Evolutionary conservation across 2,888 invertebrate species (phyloP), one percentile per base, ranked within the genome.

Genomic region (Clostera curtula): DNA sequence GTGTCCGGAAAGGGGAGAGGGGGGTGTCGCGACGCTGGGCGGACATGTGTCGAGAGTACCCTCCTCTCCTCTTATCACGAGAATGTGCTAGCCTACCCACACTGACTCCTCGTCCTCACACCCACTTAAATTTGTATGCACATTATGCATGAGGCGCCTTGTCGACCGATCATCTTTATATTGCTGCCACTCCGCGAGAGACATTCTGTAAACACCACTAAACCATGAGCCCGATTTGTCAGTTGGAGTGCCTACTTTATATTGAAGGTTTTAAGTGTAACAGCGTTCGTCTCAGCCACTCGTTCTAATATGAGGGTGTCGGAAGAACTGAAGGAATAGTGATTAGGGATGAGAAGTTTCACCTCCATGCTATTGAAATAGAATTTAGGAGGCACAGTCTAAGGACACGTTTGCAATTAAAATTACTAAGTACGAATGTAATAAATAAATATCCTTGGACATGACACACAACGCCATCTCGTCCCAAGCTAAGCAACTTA

Each of bases 121-220:
- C 62, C 60, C 60, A 54, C 63, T 60, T 57, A 55, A 63, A 73
- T 75, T 74, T 69, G 69, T 74, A 79, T 80, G 77, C 72, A 77
- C 79, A 79, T 79, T 71, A 76, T 68, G 75, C 73, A 80, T 79
- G 75, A 79, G 73, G 49, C 56, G 47, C 63, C 62, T 56, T 68
- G 73, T 70, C 67, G 58, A 52, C 62, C 67, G 66, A 76, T 74
- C 71, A 74, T 73, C 65, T 73, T 73, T 73, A 70, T 70, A 70
- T 70, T 66, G 63, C 59, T 53, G 51, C 59, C 55, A 56, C 64
- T 57, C 48, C 52, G 52, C 40, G 37, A 35, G 40, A 47, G 49
- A 50, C 50, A 52, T 45, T 48, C 47, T 58, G 63, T 61, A 62
- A 65, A 66, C 61, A 66, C 49, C 34, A 37, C 48, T 56, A 49